Evolutionary conservation across 1,140 invertebrate species (phyloP).

Genomic region (Oreohelix idahoensis): DNA sequence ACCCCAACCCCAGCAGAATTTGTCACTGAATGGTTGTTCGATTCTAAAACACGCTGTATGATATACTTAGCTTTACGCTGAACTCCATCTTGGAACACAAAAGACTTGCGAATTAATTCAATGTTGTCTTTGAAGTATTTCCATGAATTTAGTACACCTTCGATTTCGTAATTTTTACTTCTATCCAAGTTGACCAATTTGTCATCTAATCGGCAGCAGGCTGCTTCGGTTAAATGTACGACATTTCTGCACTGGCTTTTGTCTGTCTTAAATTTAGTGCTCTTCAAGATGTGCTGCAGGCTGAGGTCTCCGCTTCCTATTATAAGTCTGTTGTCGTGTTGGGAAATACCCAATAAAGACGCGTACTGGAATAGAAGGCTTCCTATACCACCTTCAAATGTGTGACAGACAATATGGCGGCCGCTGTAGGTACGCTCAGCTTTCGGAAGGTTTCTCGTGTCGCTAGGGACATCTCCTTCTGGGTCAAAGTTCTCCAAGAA

Average conservation of each 20-base stretch:
- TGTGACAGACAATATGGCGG: constrained; percentile 42
- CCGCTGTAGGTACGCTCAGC: constrained; percentile 31
- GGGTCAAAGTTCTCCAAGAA: constrained; percentile 40
- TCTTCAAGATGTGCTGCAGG: constrained; percentile 37
- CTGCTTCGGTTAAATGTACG: constrained; percentile 13
- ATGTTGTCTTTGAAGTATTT: constrained; percentile 53
- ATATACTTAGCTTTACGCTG: constrained; percentile 26
- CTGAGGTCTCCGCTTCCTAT: constrained; percentile 35
- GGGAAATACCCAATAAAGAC: constrained; percentile 48
- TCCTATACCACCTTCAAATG: constrained; percentile 52
- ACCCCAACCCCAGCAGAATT: constrained; percentile 52
- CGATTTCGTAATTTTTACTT: constrained; percentile 40
- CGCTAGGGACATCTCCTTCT: constrained; percentile 34
- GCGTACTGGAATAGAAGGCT: constrained; percentile 63
- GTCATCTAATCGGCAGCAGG: constrained; percentile 47
- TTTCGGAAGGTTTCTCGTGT: constrained; percentile 19
- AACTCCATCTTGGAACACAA: constrained; percentile 47
- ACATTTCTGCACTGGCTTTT: not conserved
- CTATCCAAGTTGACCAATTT: constrained; percentile 42
- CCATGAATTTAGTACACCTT: constrained; percentile 57
- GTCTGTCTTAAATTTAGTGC: not conserved
- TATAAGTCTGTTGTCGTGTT: constrained; percentile 41
- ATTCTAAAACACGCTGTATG: constrained; percentile 19
- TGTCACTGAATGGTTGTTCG: constrained; percentile 16
- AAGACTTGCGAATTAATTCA: constrained; percentile 43